Percentiles rank a stretch among this genome's conserved stretches.
Conservation (phyloP, 1,140 invertebrate species). For the Musca domestica region DNA sequence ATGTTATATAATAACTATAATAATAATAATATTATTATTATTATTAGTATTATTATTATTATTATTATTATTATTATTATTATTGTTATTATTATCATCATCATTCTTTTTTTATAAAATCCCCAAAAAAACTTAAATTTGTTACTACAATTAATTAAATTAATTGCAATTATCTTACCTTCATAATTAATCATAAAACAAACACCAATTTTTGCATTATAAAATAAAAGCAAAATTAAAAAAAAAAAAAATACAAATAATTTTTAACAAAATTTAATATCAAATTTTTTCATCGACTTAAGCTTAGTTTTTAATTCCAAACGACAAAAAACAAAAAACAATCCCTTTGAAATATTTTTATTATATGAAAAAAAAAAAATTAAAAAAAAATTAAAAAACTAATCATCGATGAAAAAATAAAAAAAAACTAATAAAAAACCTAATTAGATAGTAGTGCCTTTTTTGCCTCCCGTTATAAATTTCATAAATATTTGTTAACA, state of each 20-base stretch:
- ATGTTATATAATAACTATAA: too few relatives aligned
- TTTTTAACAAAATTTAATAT: neutral
- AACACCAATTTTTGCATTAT: slow-evolving; percentile 13
- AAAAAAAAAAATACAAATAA: neutral
- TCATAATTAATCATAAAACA: neutral
- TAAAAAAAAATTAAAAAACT: neutral
- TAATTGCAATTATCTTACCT: neutral
- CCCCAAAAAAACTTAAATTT: neutral
- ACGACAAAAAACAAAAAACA: neutral
- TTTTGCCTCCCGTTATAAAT: slow-evolving; percentile 15
- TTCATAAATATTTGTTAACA: slow-evolving; percentile 3
- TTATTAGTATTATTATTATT: too few relatives aligned
- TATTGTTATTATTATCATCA: neutral
- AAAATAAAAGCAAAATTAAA: too few relatives aligned
- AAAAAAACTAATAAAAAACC: slow-evolving; percentile 2
- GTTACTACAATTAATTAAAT: neutral
- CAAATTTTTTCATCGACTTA: slow-evolving; percentile 17
- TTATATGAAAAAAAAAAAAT: slow-evolving; percentile 7
- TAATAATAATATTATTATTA: too few relatives aligned
- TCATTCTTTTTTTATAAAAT: neutral
- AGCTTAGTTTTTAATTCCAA: slow-evolving; percentile 20
- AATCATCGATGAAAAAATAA: neutral
- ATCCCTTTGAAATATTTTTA: neutral
- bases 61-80: too few relatives aligned
- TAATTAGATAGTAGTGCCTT: slow-evolving; percentile 20